Evolutionary conservation across 2,113 vertebrate genomes (phyloP).

Genomic region (Apeltes quadracus): DNA sequence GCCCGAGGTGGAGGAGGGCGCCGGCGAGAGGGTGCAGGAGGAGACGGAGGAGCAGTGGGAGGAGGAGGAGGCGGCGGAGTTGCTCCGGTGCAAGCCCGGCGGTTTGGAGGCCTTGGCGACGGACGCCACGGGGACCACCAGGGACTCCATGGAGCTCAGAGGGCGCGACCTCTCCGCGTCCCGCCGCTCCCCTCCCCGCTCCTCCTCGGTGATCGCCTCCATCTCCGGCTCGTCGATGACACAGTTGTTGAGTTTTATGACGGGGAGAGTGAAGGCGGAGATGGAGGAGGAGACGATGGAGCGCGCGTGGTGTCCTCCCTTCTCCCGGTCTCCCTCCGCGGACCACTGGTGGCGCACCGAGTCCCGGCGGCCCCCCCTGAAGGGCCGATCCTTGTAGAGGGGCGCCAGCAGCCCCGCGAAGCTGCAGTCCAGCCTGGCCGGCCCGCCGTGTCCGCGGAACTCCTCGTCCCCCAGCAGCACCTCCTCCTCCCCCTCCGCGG

Average conservation of each 20-base stretch:
- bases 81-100: slow-evolving; percentile 78
- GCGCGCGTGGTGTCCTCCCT: slow-evolving; percentile 87
- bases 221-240: slow-evolving; percentile 96
- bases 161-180: slow-evolving; percentile 80
- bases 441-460: slow-evolving; percentile 44
- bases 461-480: slow-evolving; percentile 78
- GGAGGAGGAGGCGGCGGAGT: slow-evolving; percentile 82
- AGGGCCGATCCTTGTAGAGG: slow-evolving; percentile 82
- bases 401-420: slow-evolving; percentile 83
- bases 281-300: slow-evolving; percentile 97
- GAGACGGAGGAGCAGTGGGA: slow-evolving; percentile 78
- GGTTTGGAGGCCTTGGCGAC: slow-evolving; percentile 86
- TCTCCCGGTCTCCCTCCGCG: slow-evolving; percentile 78
- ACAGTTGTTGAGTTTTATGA: slow-evolving; percentile 99
- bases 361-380: slow-evolving; percentile 44
- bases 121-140: slow-evolving; percentile 84
- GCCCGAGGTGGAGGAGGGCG: slow-evolving; percentile 83
- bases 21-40: slow-evolving; percentile 80
- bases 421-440: slow-evolving; percentile 57
- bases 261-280: slow-evolving; percentile 94
- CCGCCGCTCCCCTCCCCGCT: slow-evolving; percentile 74
- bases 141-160: slow-evolving; percentile 86
- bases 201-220: slow-evolving; percentile 93
- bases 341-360: slow-evolving; percentile 72
- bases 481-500: slow-evolving; percentile 86